Percentiles rank a stretch among this genome's conserved stretches.
Conservation (phyloP, 2,888 invertebrate genomes). For the Amitus sp. region DNA sequence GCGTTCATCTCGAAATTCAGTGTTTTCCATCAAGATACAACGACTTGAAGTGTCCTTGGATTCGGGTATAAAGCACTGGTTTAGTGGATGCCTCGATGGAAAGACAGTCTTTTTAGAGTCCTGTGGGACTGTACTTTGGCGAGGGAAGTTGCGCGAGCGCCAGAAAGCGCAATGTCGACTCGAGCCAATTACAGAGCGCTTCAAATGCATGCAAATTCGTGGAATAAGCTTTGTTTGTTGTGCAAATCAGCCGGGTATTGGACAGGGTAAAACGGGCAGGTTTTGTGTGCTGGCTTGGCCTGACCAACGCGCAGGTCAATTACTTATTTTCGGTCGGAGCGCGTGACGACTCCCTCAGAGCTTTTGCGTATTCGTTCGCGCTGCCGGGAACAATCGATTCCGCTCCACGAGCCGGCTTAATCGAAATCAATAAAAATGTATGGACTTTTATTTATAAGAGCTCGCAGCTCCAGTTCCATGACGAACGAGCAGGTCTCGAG, state of each 20-base stretch:
- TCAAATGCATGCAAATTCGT: conserved; percentile 66
- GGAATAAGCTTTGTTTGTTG: conserved; percentile 67
- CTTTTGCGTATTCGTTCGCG: no score
- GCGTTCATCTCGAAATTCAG: no score
- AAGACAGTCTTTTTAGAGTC: no score
- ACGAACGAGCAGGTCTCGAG: conserved; percentile 62
- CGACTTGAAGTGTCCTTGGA: no score
- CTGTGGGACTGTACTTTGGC: no score
- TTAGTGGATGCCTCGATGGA: background rate
- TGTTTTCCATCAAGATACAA: no score
- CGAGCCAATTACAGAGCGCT: conserved; percentile 65
- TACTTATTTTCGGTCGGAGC: conserved; percentile 60
- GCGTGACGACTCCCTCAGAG: conserved; percentile 34
- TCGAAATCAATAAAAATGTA: conserved; percentile 62
- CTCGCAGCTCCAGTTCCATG: conserved; percentile 51
- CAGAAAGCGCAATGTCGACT: conserved; percentile 50
- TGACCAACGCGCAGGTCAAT: conserved; percentile 53
- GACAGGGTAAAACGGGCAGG: conserved; percentile 59
- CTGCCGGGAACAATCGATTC: conserved; percentile 22
- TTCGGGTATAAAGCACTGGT: background rate
- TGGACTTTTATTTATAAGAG: conserved; percentile 43
- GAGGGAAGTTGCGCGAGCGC: conserved; percentile 25
- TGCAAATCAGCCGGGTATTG: conserved; percentile 66
- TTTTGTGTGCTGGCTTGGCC: conserved; percentile 46
- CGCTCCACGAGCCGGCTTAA: conserved; percentile 38